A percentile compares a stretch with the other conserved stretches of the same genome.
These are phyloP conservation scores for Anguilla obscura DNA, from an alignment of 2,797 vertebrate species.

Conservation along the genomic window DNA sequence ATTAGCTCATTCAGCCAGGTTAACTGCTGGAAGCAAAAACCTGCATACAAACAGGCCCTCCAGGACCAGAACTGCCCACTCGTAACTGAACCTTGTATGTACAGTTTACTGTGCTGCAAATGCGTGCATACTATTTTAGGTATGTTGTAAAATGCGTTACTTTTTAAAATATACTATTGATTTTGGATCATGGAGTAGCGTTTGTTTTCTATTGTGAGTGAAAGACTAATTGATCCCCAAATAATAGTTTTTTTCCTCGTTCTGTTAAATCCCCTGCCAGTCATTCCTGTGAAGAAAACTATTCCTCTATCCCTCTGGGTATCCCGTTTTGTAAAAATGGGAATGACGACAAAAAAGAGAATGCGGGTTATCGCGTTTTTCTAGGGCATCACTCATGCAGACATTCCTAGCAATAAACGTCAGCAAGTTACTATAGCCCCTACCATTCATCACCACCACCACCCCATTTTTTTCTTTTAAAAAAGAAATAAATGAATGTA, in stretches of 20 bases:
- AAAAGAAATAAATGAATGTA: background rate
- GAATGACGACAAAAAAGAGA: background rate
- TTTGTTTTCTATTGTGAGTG: background rate
- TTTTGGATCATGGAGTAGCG: background rate
- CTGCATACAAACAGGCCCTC: background rate
- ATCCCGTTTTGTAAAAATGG: background rate
- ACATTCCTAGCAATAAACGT: background rate
- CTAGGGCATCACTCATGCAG: background rate
- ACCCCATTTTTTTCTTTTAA: background rate
- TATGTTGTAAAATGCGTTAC: background rate
- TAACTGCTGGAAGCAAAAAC: background rate
- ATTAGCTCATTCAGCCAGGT: background rate
- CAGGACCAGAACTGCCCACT: background rate
- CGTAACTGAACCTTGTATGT: background rate
- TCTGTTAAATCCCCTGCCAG: background rate
- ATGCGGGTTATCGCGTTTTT: constrained; percentile 11
- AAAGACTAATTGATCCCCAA: background rate
- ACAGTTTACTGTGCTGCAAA: background rate
- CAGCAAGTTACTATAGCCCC: background rate
- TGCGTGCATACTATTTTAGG: background rate
- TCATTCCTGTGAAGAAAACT: background rate
- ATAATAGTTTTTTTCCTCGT: background rate
- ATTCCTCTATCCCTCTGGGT: background rate
- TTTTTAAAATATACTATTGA: background rate
- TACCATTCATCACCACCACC: background rate